phyloP scores from a whole-genome alignment of 2,113 vertebrate genomes.

The Alligator sinensis region DNA sequence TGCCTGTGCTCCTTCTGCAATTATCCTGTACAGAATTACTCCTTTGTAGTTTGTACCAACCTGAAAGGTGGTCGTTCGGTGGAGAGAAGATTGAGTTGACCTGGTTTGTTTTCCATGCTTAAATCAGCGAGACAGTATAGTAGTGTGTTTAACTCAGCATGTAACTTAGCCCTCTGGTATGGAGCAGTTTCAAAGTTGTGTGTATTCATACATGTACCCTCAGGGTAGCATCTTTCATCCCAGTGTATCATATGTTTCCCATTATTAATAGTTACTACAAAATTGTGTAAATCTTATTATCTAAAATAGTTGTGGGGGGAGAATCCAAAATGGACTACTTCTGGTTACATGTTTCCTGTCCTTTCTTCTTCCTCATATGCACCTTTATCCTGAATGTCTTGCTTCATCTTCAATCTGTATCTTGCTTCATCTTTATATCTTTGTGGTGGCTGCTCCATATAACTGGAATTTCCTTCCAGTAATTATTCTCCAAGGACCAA shows the following conservation, averaged over 20 bases:
- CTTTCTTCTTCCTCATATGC: neutral
- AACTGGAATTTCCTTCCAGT: neutral
- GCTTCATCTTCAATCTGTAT: neutral
- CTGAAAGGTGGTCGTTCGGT: neutral
- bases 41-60: neutral
- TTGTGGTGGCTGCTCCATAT: neutral
- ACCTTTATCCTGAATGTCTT: neutral
- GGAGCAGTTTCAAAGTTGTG: neutral
- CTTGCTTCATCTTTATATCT: neutral
- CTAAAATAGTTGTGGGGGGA: neutral
- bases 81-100: neutral
- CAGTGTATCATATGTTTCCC: neutral
- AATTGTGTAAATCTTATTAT: neutral
- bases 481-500: neutral
- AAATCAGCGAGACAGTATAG: neutral
- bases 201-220: neutral
- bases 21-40: neutral
- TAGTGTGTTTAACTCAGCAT: neutral
- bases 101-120: neutral
- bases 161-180: neutral
- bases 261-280: neutral
- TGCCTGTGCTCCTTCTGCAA: neutral
- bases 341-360: neutral
- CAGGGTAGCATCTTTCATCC: neutral
- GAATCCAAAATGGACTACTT: no score